Conservation (phyloP, 2,888 invertebrate genomes). For the Lissonota sp. region DNA sequence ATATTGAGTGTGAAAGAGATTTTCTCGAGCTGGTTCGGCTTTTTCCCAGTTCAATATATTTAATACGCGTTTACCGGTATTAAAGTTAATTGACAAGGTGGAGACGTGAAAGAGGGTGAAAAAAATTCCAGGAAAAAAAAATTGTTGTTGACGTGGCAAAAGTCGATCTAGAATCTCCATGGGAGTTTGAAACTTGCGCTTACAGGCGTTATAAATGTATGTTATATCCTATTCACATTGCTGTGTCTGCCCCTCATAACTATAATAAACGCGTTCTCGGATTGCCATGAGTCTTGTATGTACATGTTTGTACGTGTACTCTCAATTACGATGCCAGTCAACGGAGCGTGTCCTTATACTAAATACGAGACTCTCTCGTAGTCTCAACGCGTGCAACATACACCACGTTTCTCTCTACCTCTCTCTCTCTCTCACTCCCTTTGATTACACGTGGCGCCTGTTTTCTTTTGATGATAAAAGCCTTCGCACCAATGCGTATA, state of each 20-base stretch:
- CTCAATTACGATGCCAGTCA: constrained; percentile 62
- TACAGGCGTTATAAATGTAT: constrained; percentile 34
- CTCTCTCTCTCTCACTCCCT: constrained; percentile 27
- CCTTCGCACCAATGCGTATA: constrained; percentile 22
- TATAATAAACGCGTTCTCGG: constrained; percentile 62
- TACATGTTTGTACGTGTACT: constrained; percentile 37
- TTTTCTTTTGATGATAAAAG: constrained; percentile 56
- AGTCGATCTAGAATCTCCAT: constrained; percentile 49
- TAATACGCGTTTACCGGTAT: constrained; percentile 27
- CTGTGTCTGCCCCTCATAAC: constrained; percentile 35
- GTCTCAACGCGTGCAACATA: constrained; percentile 45
- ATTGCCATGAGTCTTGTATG: constrained; percentile 37
- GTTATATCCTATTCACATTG: constrained; percentile 44
- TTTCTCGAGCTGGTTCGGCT: background rate
- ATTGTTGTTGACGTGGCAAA: constrained; percentile 22
- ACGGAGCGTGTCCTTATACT: constrained; percentile 60
- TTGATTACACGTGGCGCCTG: constrained; percentile 59
- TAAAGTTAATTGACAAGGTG: constrained; percentile 36
- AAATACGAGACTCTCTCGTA: constrained; percentile 41
- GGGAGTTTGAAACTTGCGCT: constrained; percentile 26
- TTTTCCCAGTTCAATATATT: constrained; percentile 6
- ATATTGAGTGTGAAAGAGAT: too few species aligned
- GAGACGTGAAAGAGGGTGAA: background rate
- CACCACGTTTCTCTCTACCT: background rate
- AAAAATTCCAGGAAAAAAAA: background rate